These are phyloP conservation scores for Amitus sp. DNA, from an alignment of 2,888 invertebrate species.

Conservation along the genomic window DNA sequence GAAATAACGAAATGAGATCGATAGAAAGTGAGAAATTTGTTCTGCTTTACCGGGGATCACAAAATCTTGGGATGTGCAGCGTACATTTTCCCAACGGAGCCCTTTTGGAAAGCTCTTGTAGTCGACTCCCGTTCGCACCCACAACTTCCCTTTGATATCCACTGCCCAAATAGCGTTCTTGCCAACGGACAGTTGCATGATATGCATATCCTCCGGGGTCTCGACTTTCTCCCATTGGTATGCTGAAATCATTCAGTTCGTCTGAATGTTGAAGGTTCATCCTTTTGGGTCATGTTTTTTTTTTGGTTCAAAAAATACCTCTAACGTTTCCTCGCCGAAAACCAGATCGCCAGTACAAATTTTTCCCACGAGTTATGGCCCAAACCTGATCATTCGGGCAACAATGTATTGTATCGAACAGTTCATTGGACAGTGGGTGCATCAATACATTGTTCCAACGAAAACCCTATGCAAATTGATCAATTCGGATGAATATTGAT, in stretches of 20 bases:
- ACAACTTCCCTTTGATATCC: slow-evolving; percentile 77
- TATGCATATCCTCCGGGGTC: slow-evolving; percentile 72
- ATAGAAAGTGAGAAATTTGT: no score
- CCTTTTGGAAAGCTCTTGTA: slow-evolving; percentile 80
- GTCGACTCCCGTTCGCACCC: slow-evolving; percentile 82
- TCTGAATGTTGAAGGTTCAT: no score
- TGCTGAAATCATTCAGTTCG: no score
- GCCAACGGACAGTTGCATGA: slow-evolving; percentile 82
- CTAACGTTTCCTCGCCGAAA: slow-evolving; percentile 75
- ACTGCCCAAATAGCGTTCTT: slow-evolving; percentile 82
- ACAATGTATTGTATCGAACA: slow-evolving; percentile 78
- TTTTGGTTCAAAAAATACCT: slow-evolving; percentile 56
- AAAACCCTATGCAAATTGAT: no score
- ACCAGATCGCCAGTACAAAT: slow-evolving; percentile 83
- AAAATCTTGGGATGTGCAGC: slow-evolving; percentile 70
- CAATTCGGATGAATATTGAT: no score
- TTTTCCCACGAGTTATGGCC: slow-evolving; percentile 86
- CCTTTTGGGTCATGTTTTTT: not conserved
- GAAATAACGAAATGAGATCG: no score
- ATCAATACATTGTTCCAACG: no score
- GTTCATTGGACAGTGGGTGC: no score
- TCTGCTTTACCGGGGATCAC: no score
- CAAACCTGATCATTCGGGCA: slow-evolving; percentile 78
- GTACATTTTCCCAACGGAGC: slow-evolving; percentile 82
- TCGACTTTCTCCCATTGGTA: slow-evolving; percentile 69